Base-by-base conservation (phyloP, 2,113 vertebrate genomes). In the Neodontobutis hainanensis region DNA sequence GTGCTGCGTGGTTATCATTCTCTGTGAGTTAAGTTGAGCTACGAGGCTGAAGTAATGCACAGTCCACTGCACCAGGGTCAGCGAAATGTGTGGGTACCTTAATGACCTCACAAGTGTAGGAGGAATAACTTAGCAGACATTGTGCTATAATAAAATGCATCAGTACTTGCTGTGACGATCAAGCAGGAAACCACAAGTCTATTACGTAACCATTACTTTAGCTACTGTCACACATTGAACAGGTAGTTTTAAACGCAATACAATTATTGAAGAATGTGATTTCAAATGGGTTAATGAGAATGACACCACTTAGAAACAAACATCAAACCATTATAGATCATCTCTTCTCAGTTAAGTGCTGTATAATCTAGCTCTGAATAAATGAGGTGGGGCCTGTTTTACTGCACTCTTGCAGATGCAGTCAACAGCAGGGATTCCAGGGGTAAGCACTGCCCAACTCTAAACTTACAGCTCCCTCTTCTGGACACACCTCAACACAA, bases 401-500 rank as follows among this genome's bases (percentile, higher is more conserved):
- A 8, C 3, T 11, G 19, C 1, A n/a, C 1, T 27, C 32, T 56
- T 38, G 0, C 7, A 50, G 32, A 55, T 11, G 19, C 46, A 71
- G 27, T 35, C 45, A 35, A 3, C 11, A 53, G 47, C 32, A 66
- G 47, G 35, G 12, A 50, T 43, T 40, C 42, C 16, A 2, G 10
- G 65, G 14, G 9, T 44, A 56, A 50, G 32, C 47, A 65, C 46
- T 6, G 35, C 8, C 35, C 56, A 53, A 61, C 16, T 14, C 45
- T 58, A 56, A 65, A 65, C 38, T 38, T 63, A 35, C 75, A 50
- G 82, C 79, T 73, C 85, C 85, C 85, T 75, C 85, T 87, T 38
- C 72, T 84, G 85, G 82, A 42, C n/a, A 58, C 38, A 58, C 7
- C 16, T 11, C 14, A 5, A 58, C 11, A 12, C 5, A 55, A 2